phyloP scores from a whole-genome alignment of 2,888 invertebrate genomes.

The Melieria crassipennis region DNA sequence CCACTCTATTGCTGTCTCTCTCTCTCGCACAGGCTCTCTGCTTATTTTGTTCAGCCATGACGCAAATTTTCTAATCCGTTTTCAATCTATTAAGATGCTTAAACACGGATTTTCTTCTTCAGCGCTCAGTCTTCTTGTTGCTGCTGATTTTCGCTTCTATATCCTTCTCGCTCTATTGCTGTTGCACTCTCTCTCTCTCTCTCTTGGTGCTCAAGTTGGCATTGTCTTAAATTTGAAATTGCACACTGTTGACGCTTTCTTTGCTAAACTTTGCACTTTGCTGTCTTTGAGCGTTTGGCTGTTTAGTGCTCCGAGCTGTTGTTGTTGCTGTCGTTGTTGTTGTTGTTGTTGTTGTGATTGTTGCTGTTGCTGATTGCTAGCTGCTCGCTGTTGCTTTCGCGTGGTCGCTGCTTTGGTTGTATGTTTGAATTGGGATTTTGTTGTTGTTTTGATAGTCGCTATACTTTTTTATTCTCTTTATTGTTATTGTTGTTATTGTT shows the following conservation, averaged over 20 bases:
- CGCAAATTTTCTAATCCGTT: conserved; percentile 32
- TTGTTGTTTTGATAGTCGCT: too few relatives aligned
- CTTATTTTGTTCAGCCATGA: not conserved
- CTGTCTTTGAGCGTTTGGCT: not conserved
- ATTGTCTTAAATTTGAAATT: not conserved
- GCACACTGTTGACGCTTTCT: not conserved
- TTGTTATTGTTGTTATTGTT: too few relatives aligned
- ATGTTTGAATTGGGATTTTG: not conserved
- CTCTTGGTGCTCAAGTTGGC: not conserved
- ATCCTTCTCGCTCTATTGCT: not conserved
- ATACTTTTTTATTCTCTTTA: too few relatives aligned
- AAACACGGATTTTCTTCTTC: conserved; percentile 31
- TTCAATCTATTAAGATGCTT: conserved; percentile 40
- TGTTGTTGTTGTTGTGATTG: conserved; percentile 22
- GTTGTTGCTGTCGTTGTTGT: conserved; percentile 1
- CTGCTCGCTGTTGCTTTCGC: conserved; percentile 9
- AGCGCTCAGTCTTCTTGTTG: conserved; percentile 20
- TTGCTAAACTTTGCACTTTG: conserved; percentile 6
- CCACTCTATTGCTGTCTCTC: too few relatives aligned
- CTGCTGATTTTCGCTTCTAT: conserved; percentile 1
- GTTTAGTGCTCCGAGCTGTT: not conserved
- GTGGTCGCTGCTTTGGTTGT: conserved; percentile 12
- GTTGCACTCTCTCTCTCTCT: not conserved
- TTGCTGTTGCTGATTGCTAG: conserved; percentile 11
- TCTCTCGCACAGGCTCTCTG: not conserved